These are phyloP conservation scores for Rhinoderma darwinii DNA, from an alignment of 2,113 vertebrate species.

Conservation along the genomic window DNA sequence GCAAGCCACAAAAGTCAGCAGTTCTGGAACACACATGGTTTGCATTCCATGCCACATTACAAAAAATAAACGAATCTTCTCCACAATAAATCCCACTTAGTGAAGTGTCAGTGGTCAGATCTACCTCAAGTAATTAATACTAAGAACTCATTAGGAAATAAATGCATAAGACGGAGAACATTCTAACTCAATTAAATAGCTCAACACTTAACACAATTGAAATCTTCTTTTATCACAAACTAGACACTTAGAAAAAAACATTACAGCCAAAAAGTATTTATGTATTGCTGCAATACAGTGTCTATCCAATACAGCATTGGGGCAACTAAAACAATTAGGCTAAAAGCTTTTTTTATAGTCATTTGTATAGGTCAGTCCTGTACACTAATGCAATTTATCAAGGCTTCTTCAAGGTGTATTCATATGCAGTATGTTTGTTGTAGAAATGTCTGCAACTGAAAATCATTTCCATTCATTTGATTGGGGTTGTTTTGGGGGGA, in stretches of 20 bases:
- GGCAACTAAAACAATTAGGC: too few species aligned
- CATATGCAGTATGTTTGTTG: too few species aligned
- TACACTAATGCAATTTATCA: too few species aligned
- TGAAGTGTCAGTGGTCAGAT: not conserved
- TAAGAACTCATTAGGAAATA: not conserved
- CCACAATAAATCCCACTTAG: conserved; percentile 30
- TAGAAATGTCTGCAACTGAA: too few species aligned
- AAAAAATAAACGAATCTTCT: conserved; percentile 5
- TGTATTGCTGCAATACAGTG: not conserved
- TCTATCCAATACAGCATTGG: not conserved
- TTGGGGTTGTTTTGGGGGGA: too few species aligned
- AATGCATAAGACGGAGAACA: not conserved
- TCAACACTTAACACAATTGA: not conserved
- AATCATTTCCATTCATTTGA: too few species aligned
- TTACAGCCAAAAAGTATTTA: not conserved
- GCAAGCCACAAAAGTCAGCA: conserved; percentile 38
- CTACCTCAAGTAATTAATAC: conserved; percentile 9
- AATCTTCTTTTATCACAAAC: not conserved
- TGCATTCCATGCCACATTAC: conserved; percentile 31
- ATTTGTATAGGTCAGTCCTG: too few species aligned
- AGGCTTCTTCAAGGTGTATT: too few species aligned
- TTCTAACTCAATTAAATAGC: not conserved
- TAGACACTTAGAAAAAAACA: not conserved
- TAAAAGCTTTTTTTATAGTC: too few species aligned
- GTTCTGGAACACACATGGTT: conserved; percentile 44